phyloP scores from a whole-genome alignment of 2,113 vertebrate genomes.

The Brachypteracias leptosomus region DNA sequence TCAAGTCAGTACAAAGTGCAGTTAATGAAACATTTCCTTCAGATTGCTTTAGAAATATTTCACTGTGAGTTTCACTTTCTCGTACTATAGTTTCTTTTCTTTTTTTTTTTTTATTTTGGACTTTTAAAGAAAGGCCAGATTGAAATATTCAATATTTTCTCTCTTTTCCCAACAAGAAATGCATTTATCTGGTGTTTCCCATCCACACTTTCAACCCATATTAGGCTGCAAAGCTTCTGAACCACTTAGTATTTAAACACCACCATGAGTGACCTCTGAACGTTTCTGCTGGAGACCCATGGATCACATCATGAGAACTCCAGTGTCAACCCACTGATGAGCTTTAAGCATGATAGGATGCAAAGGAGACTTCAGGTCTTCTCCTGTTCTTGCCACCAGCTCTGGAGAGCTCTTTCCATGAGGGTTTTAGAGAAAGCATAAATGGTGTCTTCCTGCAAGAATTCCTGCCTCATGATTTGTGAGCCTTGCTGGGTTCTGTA shows the following conservation, averaged over 20 bases:
- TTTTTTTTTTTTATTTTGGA: not conserved
- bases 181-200: not conserved
- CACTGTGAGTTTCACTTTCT: not conserved
- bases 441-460: not conserved
- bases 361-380: not conserved
- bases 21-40: not conserved
- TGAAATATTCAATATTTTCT: not conserved
- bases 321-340: not conserved
- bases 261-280: accelerated
- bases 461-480: not conserved
- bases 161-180: not conserved
- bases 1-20: not conserved
- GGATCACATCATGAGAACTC: not conserved
- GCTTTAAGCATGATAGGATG: not conserved
- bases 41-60: not conserved
- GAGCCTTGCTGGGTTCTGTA: not conserved
- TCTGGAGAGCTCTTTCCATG: not conserved
- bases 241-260: not conserved
- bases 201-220: not conserved
- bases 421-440: not conserved
- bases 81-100: accelerated
- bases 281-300: accelerated
- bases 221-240: not conserved
- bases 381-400: not conserved
- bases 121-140: not conserved